Base-by-base conservation (phyloP, 2,113 vertebrate species). In the Chloebia gouldiae region DNA sequence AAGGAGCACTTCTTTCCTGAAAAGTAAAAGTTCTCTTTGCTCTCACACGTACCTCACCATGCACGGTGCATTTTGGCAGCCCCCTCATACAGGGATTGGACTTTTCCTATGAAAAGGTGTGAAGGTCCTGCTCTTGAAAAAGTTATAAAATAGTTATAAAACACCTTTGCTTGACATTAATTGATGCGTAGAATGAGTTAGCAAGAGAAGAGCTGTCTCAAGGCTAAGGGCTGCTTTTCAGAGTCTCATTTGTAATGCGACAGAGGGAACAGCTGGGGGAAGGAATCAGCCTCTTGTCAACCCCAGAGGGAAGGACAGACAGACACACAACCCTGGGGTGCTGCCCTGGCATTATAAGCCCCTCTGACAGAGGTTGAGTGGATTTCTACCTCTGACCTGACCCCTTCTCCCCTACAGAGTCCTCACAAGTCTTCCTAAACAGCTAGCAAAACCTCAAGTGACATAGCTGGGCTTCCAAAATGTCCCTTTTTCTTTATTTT, bases 231-330 rank as follows among this genome's bases (percentile, higher is more conserved):
- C 96, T 96, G 93, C 97, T 97, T 98, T 98, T 98, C 97, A 98
- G 97, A 95, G 51, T 98, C 98, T 98, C 97, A 97, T 98, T 98
- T 98, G 97, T 98, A 98, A 98, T 39, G 42, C 95, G 96, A 97
- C 97, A 97, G 84, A 97, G 90, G 88, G 95, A 98, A 98, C 98
- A 98, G 98, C 98, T 98, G 96, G 96, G 95, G 88, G 51, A 54
- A 94, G 40, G 69, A 12, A 50, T 93, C 92, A 92, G 86, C 76
- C 91, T 95, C 92, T 90, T 61, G 75, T 91, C 96, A 96, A 60
- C 39, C 81, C 78, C 60, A 83, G 95, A 86, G 88, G 87, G 71
- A 95, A 80, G 80, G 88, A 93, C 54, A 0, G 77, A 96, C 85
- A 88, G 94, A 96, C 64, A 11, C 93, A 93, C 37, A 12, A 85